Conservation (phyloP, 1,140 invertebrate genomes). For the Contarinia nasturtii region DNA sequence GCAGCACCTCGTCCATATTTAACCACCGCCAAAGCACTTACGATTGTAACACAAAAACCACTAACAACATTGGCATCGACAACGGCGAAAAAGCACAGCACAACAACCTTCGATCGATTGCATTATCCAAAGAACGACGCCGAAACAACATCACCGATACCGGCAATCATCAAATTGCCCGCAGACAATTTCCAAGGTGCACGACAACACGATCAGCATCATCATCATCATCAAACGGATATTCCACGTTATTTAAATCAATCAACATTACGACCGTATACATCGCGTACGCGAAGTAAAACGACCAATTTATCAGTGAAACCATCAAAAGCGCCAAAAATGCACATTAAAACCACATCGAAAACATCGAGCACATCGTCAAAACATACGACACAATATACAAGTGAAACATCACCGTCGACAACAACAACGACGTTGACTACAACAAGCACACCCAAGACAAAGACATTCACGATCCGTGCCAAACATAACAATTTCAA, state of each 20-base stretch:
- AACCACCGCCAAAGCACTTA: conserved; percentile 3
- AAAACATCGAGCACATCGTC: conserved; percentile 6
- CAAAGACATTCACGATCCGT: not conserved
- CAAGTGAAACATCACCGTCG: conserved; percentile 7
- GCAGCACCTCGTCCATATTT: conserved; percentile 16
- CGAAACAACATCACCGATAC: conserved; percentile 9
- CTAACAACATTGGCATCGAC: too few species aligned
- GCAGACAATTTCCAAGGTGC: conserved; percentile 20
- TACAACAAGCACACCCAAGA: conserved; percentile 5
- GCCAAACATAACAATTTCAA: conserved; percentile 10
- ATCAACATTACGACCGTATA: conserved; percentile 28
- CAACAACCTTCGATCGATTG: not conserved
- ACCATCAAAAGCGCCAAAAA: conserved; percentile 18
- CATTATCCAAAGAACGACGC: not conserved
- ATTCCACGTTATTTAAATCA: conserved; percentile 27
- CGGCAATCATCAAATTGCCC: conserved; percentile 20
- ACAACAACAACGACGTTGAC: conserved; percentile 5
- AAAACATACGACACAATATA: conserved; percentile 1
- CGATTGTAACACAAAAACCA: too few species aligned
- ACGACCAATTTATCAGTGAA: conserved; percentile 17
- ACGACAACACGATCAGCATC: not conserved
- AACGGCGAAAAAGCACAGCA: not conserved
- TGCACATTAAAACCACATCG: not conserved
- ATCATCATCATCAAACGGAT: not conserved
- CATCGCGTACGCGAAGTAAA: conserved; percentile 14